These are phyloP conservation scores for Platerodrilus igneus DNA, from an alignment of 2,888 invertebrate genomes.

Conservation along the genomic window DNA sequence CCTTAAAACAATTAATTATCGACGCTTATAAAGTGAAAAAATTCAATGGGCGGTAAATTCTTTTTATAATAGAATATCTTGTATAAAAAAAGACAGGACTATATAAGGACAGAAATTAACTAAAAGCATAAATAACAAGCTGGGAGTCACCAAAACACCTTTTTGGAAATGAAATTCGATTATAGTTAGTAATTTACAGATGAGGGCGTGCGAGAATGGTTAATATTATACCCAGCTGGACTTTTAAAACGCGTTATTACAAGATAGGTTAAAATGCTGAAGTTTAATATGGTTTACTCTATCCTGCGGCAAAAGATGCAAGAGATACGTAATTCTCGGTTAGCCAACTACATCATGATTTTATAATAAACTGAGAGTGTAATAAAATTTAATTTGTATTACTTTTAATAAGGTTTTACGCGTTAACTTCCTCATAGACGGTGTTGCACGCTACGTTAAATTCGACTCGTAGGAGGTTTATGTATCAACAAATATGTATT, in stretches of 20 bases:
- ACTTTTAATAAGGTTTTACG: too few relatives aligned
- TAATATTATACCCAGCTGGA: constrained; percentile 34
- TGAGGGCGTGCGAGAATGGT: constrained; percentile 39
- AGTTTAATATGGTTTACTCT: constrained; percentile 23
- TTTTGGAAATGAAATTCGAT: constrained; percentile 45
- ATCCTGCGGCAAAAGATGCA: constrained; percentile 30
- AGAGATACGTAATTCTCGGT: constrained; percentile 32
- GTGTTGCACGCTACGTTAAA: too few relatives aligned
- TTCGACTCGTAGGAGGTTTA: too few relatives aligned
- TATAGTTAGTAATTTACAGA: constrained; percentile 42
- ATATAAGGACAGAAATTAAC: constrained; percentile 33
- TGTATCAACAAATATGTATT: too few relatives aligned
- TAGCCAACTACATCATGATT: constrained; percentile 33
- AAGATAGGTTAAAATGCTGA: constrained; percentile 26
- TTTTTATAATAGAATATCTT: constrained; percentile 19
- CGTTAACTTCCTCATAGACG: too few relatives aligned
- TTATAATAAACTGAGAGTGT: constrained; percentile 31
- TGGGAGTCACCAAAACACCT: constrained; percentile 43
- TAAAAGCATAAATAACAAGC: constrained; percentile 38
- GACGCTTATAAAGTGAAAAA: not conserved
- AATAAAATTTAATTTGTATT: constrained; percentile 29
- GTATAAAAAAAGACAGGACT: constrained; percentile 24
- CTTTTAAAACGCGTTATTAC: constrained; percentile 11
- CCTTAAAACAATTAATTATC: not conserved
- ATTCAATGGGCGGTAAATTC: not conserved